phyloP scores from a whole-genome alignment of 2,113 vertebrate genomes.

The Cyanoderma ruficeps region DNA sequence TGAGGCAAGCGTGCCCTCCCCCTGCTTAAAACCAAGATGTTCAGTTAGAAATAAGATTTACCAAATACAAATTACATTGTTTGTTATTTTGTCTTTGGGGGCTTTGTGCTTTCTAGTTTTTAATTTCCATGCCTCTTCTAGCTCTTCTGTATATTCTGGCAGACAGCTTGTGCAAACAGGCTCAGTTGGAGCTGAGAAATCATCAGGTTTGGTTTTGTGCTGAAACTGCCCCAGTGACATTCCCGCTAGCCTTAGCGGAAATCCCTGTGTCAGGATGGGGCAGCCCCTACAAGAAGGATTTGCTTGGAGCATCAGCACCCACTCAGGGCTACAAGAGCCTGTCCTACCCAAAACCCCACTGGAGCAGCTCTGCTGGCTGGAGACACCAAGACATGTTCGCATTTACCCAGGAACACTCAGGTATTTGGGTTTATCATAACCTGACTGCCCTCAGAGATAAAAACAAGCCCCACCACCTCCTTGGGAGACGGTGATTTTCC shows the following conservation, averaged over 20 bases:
- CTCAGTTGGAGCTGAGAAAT: neutral
- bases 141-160: neutral
- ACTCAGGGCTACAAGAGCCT: accelerated
- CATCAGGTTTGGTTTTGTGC: neutral
- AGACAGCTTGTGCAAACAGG: accelerated
- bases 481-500: neutral
- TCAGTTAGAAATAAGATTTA: neutral
- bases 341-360: neutral
- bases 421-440: neutral
- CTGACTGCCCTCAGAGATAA: neutral
- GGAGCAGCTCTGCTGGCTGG: neutral
- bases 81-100: neutral
- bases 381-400: neutral
- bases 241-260: neutral
- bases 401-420: neutral
- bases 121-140: neutral
- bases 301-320: neutral
- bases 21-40: neutral
- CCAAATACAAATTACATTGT: neutral
- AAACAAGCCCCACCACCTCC: neutral
- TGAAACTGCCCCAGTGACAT: neutral
- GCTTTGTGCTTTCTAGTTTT: neutral
- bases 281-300: neutral
- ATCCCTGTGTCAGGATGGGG: accelerated
- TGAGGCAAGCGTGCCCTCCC: neutral